Percentiles rank a stretch among this genome's conserved stretches.
These are phyloP conservation scores for Trissolcus basalis DNA, from an alignment of 1,140 invertebrate genomes.

Conservation along the genomic window DNA sequence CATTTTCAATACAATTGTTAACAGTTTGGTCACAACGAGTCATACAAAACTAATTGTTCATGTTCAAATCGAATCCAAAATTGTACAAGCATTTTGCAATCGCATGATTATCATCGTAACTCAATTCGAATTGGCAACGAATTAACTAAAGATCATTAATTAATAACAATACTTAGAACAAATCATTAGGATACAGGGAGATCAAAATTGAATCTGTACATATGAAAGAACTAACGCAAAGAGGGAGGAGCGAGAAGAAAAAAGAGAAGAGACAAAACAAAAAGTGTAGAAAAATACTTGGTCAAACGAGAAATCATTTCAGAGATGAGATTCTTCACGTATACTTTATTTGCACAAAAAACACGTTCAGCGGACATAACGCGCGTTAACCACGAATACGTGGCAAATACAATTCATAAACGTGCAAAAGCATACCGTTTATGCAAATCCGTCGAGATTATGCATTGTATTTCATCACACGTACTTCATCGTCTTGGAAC, in stretches of 20 bases:
- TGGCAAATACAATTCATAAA: slow-evolving; percentile 27
- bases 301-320: background rate
- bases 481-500: slow-evolving; percentile 17
- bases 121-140: no score
- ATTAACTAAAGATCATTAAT: no score
- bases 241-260: background rate
- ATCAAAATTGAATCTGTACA: background rate
- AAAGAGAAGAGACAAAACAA: background rate
- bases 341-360: slow-evolving; percentile 35
- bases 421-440: slow-evolving; percentile 1
- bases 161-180: no score
- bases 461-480: slow-evolving; percentile 22
- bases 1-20: background rate
- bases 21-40: no score
- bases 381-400: slow-evolving; percentile 7
- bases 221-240: background rate
- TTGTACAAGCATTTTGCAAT: no score
- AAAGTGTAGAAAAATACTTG: background rate
- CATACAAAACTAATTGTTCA: no score
- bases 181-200: background rate
- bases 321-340: slow-evolving; percentile 22
- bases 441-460: slow-evolving; percentile 9
- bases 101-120: no score
- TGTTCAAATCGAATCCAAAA: no score
- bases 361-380: background rate